Conservation (phyloP, 2,113 vertebrate genomes). For the Esox niger region DNA sequence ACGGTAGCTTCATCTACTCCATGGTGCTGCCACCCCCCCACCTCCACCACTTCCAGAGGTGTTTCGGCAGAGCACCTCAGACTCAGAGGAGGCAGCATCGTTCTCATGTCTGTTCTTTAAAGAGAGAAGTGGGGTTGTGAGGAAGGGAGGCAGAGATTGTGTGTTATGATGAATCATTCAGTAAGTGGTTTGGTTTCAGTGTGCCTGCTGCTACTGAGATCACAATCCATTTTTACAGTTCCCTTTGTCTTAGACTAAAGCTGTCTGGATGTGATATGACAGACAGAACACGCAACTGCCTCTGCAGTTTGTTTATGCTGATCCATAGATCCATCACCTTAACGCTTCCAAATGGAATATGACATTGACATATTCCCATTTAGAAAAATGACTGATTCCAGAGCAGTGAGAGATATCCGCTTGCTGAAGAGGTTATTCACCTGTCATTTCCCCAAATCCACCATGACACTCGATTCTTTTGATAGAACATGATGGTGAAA, state of each 20-base stretch:
- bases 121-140: conserved; percentile 2
- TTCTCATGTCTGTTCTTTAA: conserved; percentile 56
- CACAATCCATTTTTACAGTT: conserved; percentile 74
- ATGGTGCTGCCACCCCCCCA: conserved; percentile 49
- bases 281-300: conserved; percentile 71
- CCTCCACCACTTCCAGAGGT: conserved; percentile 23
- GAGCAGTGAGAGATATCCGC: conserved; percentile 62
- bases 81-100: conserved; percentile 51
- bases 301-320: conserved; percentile 76
- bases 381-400: conserved; percentile 59
- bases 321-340: conserved; percentile 75
- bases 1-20: conserved; percentile 56
- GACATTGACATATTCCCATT: conserved; percentile 65
- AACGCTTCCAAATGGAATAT: conserved; percentile 74
- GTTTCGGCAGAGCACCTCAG: not conserved
- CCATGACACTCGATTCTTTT: conserved; percentile 49
- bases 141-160: not conserved
- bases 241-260: conserved; percentile 71
- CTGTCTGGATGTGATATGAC: conserved; percentile 58
- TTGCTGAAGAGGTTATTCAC: conserved; percentile 54
- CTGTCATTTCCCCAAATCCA: conserved; percentile 58
- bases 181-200: conserved; percentile 68
- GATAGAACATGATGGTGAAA: no score
- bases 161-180: conserved; percentile 67
- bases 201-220: conserved; percentile 65